Conservation (phyloP, 2,113 vertebrate genomes). For the Puffinus mauretanicus region DNA sequence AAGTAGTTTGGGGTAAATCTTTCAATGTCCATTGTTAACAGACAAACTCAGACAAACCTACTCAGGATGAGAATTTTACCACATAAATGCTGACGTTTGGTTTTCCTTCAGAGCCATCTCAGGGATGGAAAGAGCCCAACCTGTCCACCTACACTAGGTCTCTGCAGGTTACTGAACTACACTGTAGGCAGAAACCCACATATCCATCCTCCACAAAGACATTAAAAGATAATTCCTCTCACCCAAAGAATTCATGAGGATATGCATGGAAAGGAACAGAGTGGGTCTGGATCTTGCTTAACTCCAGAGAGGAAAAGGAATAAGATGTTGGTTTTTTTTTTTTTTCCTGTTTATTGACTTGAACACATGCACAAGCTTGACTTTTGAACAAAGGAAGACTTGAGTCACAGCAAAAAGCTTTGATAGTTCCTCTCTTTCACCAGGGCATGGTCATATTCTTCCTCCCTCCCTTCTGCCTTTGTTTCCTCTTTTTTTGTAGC, state of each 20-base stretch:
- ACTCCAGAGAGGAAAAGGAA: background rate
- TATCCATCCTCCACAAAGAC: background rate
- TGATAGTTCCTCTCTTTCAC: background rate
- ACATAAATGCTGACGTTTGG: fast-evolving
- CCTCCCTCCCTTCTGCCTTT: background rate
- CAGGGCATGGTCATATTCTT: fast-evolving
- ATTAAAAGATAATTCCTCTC: background rate
- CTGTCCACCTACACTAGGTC: too few species aligned
- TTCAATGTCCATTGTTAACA: background rate
- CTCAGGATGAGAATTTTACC: background rate
- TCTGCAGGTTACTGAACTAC: background rate
- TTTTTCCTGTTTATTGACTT: background rate
- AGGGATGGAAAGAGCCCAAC: background rate
- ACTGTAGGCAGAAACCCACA: background rate
- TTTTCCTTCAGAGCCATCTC: background rate
- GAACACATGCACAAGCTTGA: background rate
- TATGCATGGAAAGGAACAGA: background rate
- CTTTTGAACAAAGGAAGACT: background rate
- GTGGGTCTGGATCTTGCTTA: background rate
- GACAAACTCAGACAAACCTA: background rate
- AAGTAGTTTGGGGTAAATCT: background rate
- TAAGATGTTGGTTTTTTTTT: background rate
- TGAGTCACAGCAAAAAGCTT: background rate
- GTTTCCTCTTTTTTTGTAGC: background rate
- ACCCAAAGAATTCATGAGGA: fast-evolving